A percentile compares a stretch with the other conserved stretches of the same genome.
Conservation (phyloP, 2,797 vertebrate species). For the Lates japonicus region DNA sequence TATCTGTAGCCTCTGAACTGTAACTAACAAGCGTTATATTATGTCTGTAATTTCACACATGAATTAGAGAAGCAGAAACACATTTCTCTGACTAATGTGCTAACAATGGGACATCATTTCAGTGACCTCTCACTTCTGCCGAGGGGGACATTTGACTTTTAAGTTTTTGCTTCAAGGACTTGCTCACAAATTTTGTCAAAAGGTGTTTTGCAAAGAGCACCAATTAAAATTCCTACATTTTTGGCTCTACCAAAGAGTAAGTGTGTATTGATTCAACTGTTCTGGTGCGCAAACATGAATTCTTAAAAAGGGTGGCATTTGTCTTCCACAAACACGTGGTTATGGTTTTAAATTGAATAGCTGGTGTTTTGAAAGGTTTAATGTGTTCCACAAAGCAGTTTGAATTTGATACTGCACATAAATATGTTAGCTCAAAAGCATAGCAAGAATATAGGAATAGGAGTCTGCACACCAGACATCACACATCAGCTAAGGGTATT, state of each 20-base stretch:
- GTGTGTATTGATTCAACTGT: constrained; percentile 1
- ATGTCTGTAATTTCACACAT: too few relatives aligned
- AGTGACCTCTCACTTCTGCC: constrained; percentile 11
- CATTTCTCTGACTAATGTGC: background rate
- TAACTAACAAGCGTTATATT: background rate
- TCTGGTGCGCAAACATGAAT: background rate
- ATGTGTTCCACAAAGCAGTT: background rate
- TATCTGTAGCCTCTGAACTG: background rate
- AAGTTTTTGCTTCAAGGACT: background rate
- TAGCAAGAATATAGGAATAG: background rate
- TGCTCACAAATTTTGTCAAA: too few relatives aligned
- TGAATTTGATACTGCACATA: constrained; percentile 2
- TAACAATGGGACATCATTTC: background rate
- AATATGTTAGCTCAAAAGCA: background rate
- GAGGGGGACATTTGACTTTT: background rate
- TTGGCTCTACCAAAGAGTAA: too few relatives aligned
- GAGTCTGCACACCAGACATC: background rate
- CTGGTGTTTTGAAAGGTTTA: too few relatives aligned
- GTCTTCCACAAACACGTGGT: background rate
- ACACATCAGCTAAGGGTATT: background rate
- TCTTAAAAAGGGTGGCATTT: constrained; percentile 3
- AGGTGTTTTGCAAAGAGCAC: too few relatives aligned
- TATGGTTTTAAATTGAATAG: background rate
- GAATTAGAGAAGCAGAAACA: background rate
- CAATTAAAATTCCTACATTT: too few relatives aligned